These are phyloP conservation scores for Bombus confusus DNA, from an alignment of 1,140 invertebrate genomes.

Conservation along the genomic window DNA sequence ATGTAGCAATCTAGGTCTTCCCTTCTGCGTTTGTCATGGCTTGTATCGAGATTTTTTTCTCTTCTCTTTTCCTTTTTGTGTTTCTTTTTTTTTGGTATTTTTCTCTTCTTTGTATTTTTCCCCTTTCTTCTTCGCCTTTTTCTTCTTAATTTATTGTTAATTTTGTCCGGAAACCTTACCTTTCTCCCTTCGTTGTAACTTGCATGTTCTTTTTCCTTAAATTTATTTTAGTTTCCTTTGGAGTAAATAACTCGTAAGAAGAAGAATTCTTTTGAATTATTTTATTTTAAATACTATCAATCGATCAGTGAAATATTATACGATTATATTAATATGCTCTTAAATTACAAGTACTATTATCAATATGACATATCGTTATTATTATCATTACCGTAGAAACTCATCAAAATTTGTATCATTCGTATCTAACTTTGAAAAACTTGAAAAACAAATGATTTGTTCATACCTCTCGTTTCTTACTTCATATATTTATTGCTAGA, in stretches of 20 bases:
- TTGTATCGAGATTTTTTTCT: too few relatives aligned
- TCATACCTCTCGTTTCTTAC: neutral
- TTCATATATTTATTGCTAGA: too few relatives aligned
- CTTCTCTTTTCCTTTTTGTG: too few relatives aligned
- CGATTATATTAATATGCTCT: neutral
- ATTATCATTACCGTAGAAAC: too few relatives aligned
- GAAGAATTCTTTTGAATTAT: neutral
- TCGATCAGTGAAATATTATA: neutral
- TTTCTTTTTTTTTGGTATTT: neutral
- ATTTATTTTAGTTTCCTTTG: neutral
- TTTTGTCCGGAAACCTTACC: neutral
- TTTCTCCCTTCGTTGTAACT: neutral
- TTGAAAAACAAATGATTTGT: neutral
- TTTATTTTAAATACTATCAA: neutral
- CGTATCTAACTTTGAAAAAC: neutral
- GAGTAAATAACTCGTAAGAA: neutral
- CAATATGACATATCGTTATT: neutral
- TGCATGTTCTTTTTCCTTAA: neutral
- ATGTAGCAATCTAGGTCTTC: too few relatives aligned
- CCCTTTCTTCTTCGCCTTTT: neutral
- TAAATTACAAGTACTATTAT: too few relatives aligned
- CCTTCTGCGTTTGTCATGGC: too few relatives aligned
- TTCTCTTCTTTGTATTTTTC: neutral
- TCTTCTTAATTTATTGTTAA: neutral
- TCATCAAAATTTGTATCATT: too few relatives aligned